A percentile compares a stretch with the other conserved stretches of the same genome.
These are phyloP conservation scores for Eumaeus atala DNA, from an alignment of 1,140 invertebrate genomes.

Conservation along the genomic window DNA sequence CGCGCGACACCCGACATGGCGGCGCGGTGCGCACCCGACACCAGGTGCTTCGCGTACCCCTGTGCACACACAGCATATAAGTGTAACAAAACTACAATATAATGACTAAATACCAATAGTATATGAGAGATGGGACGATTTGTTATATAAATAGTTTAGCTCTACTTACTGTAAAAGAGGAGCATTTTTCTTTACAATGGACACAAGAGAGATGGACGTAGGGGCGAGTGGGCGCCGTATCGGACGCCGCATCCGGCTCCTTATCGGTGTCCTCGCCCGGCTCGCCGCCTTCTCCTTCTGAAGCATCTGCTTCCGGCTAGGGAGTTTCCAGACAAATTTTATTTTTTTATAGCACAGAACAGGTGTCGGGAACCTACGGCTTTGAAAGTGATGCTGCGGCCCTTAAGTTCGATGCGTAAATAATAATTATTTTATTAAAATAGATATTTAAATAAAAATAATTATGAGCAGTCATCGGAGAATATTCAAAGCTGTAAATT, in stretches of 20 bases:
- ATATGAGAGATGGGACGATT: too few relatives aligned
- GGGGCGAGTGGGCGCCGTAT: slow-evolving; percentile 56
- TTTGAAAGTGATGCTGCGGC: too few relatives aligned
- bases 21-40: slow-evolving; percentile 79
- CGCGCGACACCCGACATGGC: slow-evolving; percentile 82
- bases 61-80: slow-evolving; percentile 30
- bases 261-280: slow-evolving; percentile 64
- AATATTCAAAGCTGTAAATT: too few relatives aligned
- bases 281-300: slow-evolving; percentile 41
- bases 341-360: not conserved
- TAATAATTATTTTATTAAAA: too few relatives aligned
- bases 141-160: too few relatives aligned
- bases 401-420: too few relatives aligned
- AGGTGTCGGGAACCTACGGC: too few relatives aligned
- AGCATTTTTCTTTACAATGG: slow-evolving; percentile 81
- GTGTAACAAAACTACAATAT: too few relatives aligned
- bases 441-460: too few relatives aligned
- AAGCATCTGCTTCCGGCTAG: slow-evolving; percentile 40
- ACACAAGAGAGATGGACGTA: slow-evolving; percentile 84
- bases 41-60: slow-evolving; percentile 82
- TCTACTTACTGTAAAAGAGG: slow-evolving; percentile 79
- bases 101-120: too few relatives aligned
- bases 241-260: slow-evolving; percentile 72
- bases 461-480: too few relatives aligned
- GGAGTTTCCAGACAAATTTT: slow-evolving; percentile 1